A percentile compares a stretch with the other conserved stretches of the same genome.
Evolutionary conservation across 2,797 vertebrate genomes (phyloP).

Genomic region (Pangasius mekongensis): DNA sequence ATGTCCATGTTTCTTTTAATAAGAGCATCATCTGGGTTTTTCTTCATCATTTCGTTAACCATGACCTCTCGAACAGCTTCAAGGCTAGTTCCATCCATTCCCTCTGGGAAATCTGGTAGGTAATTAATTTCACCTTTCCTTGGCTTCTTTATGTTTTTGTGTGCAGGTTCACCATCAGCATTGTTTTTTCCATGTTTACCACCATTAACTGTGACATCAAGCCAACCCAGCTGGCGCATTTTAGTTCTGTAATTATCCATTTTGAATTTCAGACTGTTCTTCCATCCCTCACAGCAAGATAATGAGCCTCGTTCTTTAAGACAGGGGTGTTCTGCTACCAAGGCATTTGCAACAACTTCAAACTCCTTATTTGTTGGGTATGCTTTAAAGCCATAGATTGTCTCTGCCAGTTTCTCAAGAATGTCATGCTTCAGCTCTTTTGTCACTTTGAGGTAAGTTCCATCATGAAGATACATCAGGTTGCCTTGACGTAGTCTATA

Average conservation of each 20-base stretch:
- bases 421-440: constrained; percentile 60
- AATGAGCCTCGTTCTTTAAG: constrained; percentile 46
- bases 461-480: constrained; percentile 45
- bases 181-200: constrained; percentile 42
- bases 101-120: constrained; percentile 44
- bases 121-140: constrained; percentile 53
- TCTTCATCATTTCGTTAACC: constrained; percentile 52
- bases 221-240: constrained; percentile 39
- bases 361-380: constrained; percentile 48
- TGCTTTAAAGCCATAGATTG: constrained; percentile 44
- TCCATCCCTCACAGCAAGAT: constrained; percentile 47
- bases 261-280: constrained; percentile 52
- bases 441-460: constrained; percentile 41
- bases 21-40: constrained; percentile 42
- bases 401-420: constrained; percentile 50
- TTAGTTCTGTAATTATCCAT: constrained; percentile 51
- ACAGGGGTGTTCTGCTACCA: constrained; percentile 48
- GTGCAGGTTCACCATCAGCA: constrained; percentile 11
- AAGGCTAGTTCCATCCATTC: constrained; percentile 42
- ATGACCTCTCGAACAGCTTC: constrained; percentile 31
- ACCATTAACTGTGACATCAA: constrained; percentile 52
- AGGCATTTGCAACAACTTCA: constrained; percentile 49
- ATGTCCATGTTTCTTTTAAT: constrained; percentile 45
- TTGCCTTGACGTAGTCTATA: constrained; percentile 54
- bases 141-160: constrained; percentile 53